Conservation (phyloP, 2,113 vertebrate species). For the Psephotus haematonotus region DNA sequence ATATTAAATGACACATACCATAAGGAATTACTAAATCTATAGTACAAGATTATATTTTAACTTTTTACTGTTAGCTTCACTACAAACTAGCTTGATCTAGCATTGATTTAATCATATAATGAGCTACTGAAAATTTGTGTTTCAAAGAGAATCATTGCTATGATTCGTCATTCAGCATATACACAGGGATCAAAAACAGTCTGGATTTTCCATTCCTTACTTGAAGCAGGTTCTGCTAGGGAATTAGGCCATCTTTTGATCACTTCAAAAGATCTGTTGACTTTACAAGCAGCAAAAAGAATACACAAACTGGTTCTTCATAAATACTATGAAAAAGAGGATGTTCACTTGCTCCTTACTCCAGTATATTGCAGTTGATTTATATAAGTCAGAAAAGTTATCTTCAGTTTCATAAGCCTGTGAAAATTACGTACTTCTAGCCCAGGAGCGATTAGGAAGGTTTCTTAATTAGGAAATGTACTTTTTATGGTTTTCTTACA, state of each 20-base stretch:
- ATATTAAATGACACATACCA: background rate
- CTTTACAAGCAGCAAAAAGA: background rate
- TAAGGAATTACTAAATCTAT: background rate
- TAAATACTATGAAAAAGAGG: background rate
- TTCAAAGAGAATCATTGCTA: background rate
- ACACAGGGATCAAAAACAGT: background rate
- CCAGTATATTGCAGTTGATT: no score
- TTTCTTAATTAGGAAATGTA: background rate
- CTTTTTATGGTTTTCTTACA: background rate
- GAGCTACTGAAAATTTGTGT: background rate
- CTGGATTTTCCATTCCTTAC: background rate
- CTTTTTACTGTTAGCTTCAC: background rate
- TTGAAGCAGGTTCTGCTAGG: background rate
- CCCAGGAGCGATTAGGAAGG: rapidly evolving
- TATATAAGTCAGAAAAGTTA: background rate
- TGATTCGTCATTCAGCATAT: background rate
- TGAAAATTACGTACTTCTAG: background rate
- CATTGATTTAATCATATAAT: background rate
- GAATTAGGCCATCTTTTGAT: background rate
- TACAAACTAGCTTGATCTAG: background rate
- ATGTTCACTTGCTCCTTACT: background rate
- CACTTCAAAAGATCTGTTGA: background rate
- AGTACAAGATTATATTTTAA: background rate
- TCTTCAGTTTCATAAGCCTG: background rate
- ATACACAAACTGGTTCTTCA: background rate